A percentile compares a stretch with the other conserved stretches of the same genome.
These are phyloP conservation scores for Aphaenogaster rudis DNA, from an alignment of 1,140 invertebrate species.

Conservation along the genomic window DNA sequence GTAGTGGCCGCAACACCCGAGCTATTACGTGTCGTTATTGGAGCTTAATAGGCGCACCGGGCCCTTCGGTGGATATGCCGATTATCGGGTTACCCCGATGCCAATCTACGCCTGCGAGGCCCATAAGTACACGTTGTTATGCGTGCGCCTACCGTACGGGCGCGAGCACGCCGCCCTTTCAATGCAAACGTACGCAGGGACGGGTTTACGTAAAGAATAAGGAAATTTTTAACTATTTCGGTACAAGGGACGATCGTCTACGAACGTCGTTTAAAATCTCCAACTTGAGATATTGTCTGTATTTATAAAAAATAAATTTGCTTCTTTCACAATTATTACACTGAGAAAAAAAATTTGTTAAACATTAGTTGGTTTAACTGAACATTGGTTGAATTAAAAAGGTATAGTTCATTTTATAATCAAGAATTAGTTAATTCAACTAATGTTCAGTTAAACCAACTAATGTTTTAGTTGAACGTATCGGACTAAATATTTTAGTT, in stretches of 20 bases:
- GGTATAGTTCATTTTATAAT: no score
- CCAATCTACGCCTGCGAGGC: constrained; percentile 68
- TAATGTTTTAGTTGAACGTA: no score
- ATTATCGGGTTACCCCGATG: constrained; percentile 82
- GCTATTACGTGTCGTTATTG: constrained; percentile 84
- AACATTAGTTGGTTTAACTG: no score
- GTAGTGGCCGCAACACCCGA: constrained; percentile 62
- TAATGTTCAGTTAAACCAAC: no score
- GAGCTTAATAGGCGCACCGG: constrained; percentile 82
- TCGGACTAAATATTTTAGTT: no score
- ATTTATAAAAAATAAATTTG: neutral
- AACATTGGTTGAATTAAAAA: no score
- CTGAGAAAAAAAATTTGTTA: no score
- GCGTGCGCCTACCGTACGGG: constrained; percentile 57
- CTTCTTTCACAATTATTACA: neutral
- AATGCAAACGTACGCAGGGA: constrained; percentile 36
- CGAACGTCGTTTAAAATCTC: neutral
- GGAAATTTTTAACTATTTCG: neutral
- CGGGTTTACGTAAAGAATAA: constrained; percentile 22
- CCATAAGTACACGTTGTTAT: constrained; percentile 71
- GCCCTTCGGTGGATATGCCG: constrained; percentile 80
- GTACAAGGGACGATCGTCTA: neutral
- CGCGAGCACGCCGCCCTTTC: constrained; percentile 37
- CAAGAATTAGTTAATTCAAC: no score
- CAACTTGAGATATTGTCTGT: neutral